phyloP scores from a whole-genome alignment of 2,888 invertebrate genomes.

The Encarsia formosa region DNA sequence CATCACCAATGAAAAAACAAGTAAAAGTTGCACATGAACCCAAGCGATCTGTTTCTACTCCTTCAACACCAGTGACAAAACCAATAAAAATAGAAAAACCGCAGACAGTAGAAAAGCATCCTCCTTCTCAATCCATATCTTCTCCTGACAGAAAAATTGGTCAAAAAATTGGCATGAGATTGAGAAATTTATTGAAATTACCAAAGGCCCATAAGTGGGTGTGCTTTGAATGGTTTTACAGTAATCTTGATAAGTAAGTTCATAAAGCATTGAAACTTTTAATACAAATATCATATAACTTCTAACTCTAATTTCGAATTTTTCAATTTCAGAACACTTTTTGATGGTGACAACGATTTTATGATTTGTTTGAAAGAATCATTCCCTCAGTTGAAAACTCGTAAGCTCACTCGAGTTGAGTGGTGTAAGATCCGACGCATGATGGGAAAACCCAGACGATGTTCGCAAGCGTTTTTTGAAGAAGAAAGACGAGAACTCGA shows the following conservation, averaged over 20 bases:
- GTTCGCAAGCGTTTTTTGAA: conserved; percentile 90
- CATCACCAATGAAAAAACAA: conserved; percentile 54
- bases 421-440: conserved; percentile 93
- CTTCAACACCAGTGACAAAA: conserved; percentile 39
- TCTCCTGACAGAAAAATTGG: conserved; percentile 80
- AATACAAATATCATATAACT: background rate
- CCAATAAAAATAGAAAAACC: conserved; percentile 46
- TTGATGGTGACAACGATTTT: conserved; percentile 95
- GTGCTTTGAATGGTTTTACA: conserved; percentile 99
- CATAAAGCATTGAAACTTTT: background rate
- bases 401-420: conserved; percentile 80
- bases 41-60: conserved; percentile 32
- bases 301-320: background rate
- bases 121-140: conserved; percentile 37
- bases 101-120: conserved; percentile 22
- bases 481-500: conserved; percentile 91
- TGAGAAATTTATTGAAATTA: conserved; percentile 88
- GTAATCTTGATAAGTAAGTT: conserved; percentile 82
- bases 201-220: conserved; percentile 99
- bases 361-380: conserved; percentile 88
- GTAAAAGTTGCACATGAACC: conserved; percentile 35
- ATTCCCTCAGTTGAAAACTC: conserved; percentile 86
- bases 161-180: conserved; percentile 82
- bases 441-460: conserved; percentile 96
- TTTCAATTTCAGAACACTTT: conserved; percentile 65